Base-by-base conservation (phyloP, 1,140 invertebrate species). In the Holcopasites calliopsidis region DNA sequence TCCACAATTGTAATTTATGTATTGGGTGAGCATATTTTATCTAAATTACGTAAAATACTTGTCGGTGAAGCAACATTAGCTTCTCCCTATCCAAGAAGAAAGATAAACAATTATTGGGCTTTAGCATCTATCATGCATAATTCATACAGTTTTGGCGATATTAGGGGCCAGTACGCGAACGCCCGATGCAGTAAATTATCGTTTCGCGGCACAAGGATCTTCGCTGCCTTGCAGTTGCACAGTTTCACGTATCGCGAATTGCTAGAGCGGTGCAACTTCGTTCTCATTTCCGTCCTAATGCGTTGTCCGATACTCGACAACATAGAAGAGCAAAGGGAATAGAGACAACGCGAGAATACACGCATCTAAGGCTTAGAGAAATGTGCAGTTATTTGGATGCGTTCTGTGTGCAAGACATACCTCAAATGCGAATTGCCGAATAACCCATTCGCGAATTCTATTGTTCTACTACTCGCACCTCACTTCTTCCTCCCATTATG, bases 401-500 rank as follows among this genome's bases (percentile, higher is more conserved):
- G 44, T 79, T 79, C 69, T 54, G 60, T 54, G 54, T 44, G 23
- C 33, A 40, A 28, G 38, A 50, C 76, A 76, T 79, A 82, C 52
- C 60, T 68, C 52, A 65, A 71, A 82, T 82, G 76, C 66, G 68
- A 82, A 79, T 79, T 47, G 11, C 31, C 76, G 49, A 60, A 80
- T 50, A 55, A 61, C 16, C 61, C 21, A 54, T 71, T 78, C 35
- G n/a, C 38, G 47, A 61, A 26, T 62, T 16, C 70, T 38, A 76
- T 82, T 83, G 71, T 82, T 76, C 76, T n/a, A 82, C 78, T 83
- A 75, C 21, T n/a, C 54, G 47, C 6, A 21, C 35, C 65, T 66
- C 47, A 47, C 21, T 55, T 35, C 58, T 21, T 70, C 57, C 54
- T 16, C 35, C 18, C 28, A 40, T 50, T 33, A 40, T 64, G n/a